Evolutionary conservation across 2,888 invertebrate genomes (phyloP).

Genomic region (Idaea straminata): DNA sequence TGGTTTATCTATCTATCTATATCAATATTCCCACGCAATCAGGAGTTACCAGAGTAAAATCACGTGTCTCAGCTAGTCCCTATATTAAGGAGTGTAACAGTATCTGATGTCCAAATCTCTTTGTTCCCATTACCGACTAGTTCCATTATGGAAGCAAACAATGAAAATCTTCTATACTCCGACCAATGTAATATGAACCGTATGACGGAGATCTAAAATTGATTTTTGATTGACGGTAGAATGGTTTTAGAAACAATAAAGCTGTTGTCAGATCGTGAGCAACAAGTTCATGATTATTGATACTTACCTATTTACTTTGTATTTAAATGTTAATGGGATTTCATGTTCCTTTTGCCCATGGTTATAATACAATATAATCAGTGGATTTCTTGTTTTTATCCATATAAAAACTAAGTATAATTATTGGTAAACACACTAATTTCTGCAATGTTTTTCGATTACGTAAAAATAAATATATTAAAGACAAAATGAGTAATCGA

Average conservation of each 20-base stretch:
- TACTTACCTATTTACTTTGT: not conserved
- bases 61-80: too few species aligned
- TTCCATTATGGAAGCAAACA: not conserved
- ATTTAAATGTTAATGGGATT: not conserved
- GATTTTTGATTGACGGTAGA: not conserved
- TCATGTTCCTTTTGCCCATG: not conserved
- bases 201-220: not conserved
- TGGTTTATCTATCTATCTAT: too few species aligned
- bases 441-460: too few species aligned
- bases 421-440: too few species aligned
- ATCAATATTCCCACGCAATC: too few species aligned
- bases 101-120: not conserved
- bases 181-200: not conserved
- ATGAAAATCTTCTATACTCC: not conserved
- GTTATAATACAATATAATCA: not conserved
- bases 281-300: slow-evolving; percentile 1
- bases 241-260: not conserved
- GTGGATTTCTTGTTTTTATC: too few species aligned
- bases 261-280: not conserved
- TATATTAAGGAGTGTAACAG: not conserved
- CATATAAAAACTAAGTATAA: too few species aligned
- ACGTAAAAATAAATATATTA: too few species aligned
- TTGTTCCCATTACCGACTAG: not conserved
- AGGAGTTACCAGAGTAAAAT: too few species aligned
- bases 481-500: too few species aligned